Base-by-base conservation (phyloP, 2,888 invertebrate species). In the Macrosoma leucophasiata region DNA sequence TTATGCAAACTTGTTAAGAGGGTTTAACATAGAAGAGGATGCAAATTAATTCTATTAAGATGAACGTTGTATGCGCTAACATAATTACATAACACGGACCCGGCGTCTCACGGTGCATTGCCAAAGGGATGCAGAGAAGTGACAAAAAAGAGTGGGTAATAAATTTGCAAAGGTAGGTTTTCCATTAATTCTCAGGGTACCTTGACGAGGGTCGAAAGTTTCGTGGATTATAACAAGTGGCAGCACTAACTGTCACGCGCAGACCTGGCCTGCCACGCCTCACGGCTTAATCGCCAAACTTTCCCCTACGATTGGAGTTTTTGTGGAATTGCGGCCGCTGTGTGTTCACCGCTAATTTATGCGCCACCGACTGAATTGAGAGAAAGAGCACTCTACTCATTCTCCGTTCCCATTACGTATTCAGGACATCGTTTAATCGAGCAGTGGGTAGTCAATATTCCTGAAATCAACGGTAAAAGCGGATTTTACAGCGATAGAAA, bases 131-230 rank as follows among this genome's bases (percentile, higher is more conserved):
- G 21, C 36, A 42, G 33, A 36, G 39, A 25, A 36, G 36, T 21
- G 23, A 33, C 36, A 26, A 33, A 33, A 36, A 40, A 37, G 20
- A 33, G 22, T 21, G 27, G 26, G 41, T 43, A 36, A 45, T 49
- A 74, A 78, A 77, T 76, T 67, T 60, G 51, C 43, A 49, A 69
- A 71, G 67, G 69, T 68, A 65, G 68, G 68, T 67, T 68, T 69
- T 62, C 74, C 74, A 79, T 81, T 76, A 73, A 78, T 77, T 70
- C 68, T 60, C 60, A 52, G 64, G 62, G 58, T 71, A 81, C 81
- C 81, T 81, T 79, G 75, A 81, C 77, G 76, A 76, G 79, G 82
- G 81, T 78, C 71, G 67, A 72, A 81, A 82, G 77, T 84, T 81
- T 62, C 72, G 74, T 75, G 72, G 75, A 79, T 79, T 81, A 81